Conservation (phyloP, 2,797 vertebrate species). For the Otus scops region DNA sequence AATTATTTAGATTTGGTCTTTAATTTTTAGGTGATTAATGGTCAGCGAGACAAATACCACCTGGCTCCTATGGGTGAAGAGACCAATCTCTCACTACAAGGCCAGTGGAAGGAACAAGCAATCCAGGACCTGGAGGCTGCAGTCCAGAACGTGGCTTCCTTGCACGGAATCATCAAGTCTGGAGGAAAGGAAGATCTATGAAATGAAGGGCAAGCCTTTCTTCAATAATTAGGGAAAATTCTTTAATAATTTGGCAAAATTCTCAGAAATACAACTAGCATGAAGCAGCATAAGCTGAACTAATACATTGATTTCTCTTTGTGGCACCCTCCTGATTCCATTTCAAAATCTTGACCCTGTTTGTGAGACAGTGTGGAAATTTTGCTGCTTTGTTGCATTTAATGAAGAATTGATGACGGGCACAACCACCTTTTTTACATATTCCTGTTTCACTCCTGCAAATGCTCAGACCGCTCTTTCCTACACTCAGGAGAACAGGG, state of each 20-base stretch:
- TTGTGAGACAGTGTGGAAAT: background rate
- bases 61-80: background rate
- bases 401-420: background rate
- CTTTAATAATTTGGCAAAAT: background rate
- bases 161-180: background rate
- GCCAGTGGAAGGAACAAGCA: background rate
- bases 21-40: constrained; percentile 42
- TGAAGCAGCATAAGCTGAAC: constrained; percentile 34
- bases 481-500: background rate
- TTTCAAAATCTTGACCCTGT: background rate
- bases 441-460: background rate
- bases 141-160: background rate
- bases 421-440: background rate
- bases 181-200: background rate
- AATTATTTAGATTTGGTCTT: constrained; percentile 25
- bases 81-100: background rate
- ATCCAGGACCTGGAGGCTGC: background rate
- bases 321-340: background rate
- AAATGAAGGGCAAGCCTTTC: background rate
- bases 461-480: background rate
- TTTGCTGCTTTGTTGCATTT: background rate
- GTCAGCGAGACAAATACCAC: background rate
- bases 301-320: constrained; percentile 4
- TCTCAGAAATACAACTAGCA: constrained; percentile 28
- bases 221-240: background rate